Conservation (phyloP, 2,113 vertebrate species). For the Callipepla squamata region DNA sequence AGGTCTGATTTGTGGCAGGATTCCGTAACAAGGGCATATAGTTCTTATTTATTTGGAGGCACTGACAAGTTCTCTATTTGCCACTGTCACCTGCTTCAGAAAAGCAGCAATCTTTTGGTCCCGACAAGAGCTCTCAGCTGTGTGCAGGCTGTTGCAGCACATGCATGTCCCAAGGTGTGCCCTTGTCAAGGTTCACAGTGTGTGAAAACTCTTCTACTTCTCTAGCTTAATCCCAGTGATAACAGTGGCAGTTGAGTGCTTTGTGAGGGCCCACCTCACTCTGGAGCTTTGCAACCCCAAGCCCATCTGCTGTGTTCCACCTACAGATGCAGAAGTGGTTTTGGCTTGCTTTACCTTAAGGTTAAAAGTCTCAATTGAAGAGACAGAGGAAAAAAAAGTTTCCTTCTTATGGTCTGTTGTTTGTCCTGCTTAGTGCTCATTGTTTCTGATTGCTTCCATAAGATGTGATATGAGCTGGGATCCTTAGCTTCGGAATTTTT, state of each 20-base stretch:
- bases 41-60: background rate
- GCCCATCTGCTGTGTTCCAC: accelerated
- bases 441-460: slow-evolving; percentile 3
- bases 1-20: background rate
- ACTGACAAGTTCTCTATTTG: accelerated
- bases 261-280: background rate
- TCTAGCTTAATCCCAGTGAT: accelerated
- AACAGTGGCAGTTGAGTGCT: background rate
- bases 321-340: background rate
- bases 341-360: background rate
- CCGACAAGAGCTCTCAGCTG: background rate
- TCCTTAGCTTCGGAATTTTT: background rate
- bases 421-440: background rate
- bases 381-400: background rate
- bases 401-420: background rate
- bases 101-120: background rate
- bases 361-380: background rate
- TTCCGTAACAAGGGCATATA: background rate
- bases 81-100: background rate
- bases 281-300: background rate
- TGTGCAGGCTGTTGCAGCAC: background rate
- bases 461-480: background rate
- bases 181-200: background rate
- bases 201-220: background rate
- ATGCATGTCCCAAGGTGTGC: background rate